A percentile compares a stretch with the other conserved stretches of the same genome.
Conservation (phyloP, 1,140 invertebrate genomes). For the Onthophagus taurus region DNA sequence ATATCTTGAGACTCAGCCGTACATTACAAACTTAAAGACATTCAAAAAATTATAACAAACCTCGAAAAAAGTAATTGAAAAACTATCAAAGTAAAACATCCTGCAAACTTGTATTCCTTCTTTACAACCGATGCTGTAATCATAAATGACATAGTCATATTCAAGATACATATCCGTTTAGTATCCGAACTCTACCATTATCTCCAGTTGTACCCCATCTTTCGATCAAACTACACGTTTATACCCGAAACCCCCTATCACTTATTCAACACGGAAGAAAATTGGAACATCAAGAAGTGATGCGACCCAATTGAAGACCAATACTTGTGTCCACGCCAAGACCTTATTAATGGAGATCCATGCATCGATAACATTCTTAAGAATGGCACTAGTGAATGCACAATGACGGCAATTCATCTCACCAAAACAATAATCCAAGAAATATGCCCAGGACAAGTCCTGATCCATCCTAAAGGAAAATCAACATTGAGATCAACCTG, state of each 20-base stretch:
- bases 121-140: neutral
- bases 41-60: too few species aligned
- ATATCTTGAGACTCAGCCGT: too few species aligned
- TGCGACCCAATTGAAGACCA: neutral
- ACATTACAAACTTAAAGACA: too few species aligned
- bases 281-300: neutral
- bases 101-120: neutral
- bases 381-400: neutral
- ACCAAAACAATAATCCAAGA: neutral
- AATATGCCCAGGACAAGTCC: neutral
- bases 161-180: slow-evolving; percentile 1
- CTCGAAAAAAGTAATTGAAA: too few species aligned
- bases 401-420: neutral
- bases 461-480: neutral
- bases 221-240: neutral
- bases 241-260: slow-evolving; percentile 1
- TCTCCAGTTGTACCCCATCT: neutral
- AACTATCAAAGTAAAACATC: too few species aligned
- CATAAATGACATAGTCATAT: neutral
- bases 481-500: neutral
- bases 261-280: neutral
- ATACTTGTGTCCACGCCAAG: neutral
- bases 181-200: neutral
- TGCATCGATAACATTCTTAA: neutral
- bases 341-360: neutral